Evolutionary conservation across 2,797 vertebrate genomes (phyloP).

Genomic region (Acanthurus lineatus): DNA sequence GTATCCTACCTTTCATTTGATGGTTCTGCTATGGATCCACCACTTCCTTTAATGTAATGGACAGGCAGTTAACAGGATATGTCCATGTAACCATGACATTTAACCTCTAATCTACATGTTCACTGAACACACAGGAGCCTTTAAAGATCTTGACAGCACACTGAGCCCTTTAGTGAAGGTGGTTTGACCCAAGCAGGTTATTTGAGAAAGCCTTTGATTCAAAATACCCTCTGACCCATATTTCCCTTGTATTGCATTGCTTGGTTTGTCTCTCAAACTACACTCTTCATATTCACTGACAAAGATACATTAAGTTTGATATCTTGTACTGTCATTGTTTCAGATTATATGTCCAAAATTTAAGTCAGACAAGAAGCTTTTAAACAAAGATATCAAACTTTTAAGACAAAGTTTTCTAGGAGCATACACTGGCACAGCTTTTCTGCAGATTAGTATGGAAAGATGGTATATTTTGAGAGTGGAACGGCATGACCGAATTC

Average conservation of each 20-base stretch:
- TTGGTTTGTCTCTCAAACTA: neutral
- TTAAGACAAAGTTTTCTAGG: neutral
- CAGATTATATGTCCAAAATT: too few relatives aligned
- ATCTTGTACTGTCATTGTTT: neutral
- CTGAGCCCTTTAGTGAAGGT: conserved; percentile 4
- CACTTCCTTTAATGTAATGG: conserved; percentile 42
- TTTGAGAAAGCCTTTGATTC: neutral
- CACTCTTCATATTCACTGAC: neutral
- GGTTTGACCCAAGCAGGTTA: conserved; percentile 36
- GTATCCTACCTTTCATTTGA: neutral
- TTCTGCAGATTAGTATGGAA: conserved; percentile 7
- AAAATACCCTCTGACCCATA: conserved; percentile 18
- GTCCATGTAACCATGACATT: conserved; percentile 39
- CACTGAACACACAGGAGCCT: conserved; percentile 11
- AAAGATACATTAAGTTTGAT: neutral
- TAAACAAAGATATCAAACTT: conserved; percentile 1
- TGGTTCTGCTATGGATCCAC: conserved; percentile 1
- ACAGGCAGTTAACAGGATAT: conserved; percentile 34
- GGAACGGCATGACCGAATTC: conserved; percentile 47
- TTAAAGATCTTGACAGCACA: conserved; percentile 21
- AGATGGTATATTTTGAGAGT: conserved; percentile 34
- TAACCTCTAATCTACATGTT: conserved; percentile 31
- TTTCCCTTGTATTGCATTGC: conserved; percentile 21
- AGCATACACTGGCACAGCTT: neutral
- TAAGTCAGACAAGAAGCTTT: neutral